Percentiles rank a stretch among this genome's conserved stretches.
Conservation (phyloP, 2,888 invertebrate genomes). For the Sesia bembeciformis region DNA sequence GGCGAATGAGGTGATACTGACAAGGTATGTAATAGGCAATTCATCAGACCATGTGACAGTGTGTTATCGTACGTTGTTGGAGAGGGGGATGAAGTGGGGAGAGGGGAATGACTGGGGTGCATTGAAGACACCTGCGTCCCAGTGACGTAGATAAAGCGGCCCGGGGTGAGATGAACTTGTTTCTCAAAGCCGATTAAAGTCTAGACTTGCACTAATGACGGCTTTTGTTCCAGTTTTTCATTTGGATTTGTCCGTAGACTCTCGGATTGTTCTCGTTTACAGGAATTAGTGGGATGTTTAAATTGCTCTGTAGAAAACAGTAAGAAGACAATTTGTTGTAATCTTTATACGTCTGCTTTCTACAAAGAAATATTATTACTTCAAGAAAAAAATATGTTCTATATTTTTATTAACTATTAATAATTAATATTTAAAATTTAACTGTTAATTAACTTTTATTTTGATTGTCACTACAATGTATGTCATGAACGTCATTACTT, state of each 20-base stretch:
- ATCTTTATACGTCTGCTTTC: too few relatives aligned
- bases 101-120: slow-evolving; percentile 12
- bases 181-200: slow-evolving; percentile 45
- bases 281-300: not conserved
- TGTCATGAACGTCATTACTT: too few relatives aligned
- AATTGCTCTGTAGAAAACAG: too few relatives aligned
- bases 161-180: slow-evolving; percentile 40
- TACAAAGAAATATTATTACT: too few relatives aligned
- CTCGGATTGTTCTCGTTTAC: not conserved
- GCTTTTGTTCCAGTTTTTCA: slow-evolving; percentile 12
- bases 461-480: too few relatives aligned
- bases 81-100: slow-evolving; percentile 6
- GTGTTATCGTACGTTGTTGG: slow-evolving; percentile 41
- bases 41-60: slow-evolving; percentile 65
- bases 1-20: slow-evolving; percentile 7
- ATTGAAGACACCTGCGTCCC: slow-evolving; percentile 49
- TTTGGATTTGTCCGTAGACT: not conserved
- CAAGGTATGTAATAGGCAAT: slow-evolving; percentile 67
- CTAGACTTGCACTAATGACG: slow-evolving; percentile 48
- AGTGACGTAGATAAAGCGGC: slow-evolving; percentile 45
- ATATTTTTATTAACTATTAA: too few relatives aligned
- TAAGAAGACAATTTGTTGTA: too few relatives aligned
- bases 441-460: too few relatives aligned
- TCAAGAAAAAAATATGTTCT: too few relatives aligned
- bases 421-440: too few relatives aligned